These are phyloP conservation scores for Gobio gobio DNA, from an alignment of 2,113 vertebrate species.

Conservation along the genomic window DNA sequence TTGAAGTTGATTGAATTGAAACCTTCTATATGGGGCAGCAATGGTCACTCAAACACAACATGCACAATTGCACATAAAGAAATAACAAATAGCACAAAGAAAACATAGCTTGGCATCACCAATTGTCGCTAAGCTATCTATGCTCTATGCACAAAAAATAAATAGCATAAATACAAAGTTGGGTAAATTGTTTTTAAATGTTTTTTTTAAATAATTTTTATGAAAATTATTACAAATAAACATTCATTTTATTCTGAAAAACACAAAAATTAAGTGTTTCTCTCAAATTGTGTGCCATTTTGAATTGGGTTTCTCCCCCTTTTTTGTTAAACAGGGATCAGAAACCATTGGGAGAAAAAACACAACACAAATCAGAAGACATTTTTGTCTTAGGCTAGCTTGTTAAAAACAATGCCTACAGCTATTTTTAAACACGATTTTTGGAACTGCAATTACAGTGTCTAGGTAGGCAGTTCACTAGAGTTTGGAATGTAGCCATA, in stretches of 20 bases:
- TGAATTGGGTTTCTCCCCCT: not conserved
- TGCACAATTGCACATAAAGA: no score
- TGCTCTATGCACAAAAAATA: not conserved
- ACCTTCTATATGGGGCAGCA: not conserved
- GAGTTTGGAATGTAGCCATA: slow-evolving; percentile 12
- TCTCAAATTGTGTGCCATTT: not conserved
- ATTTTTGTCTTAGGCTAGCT: not conserved
- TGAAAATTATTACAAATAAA: no score
- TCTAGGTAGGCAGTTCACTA: not conserved
- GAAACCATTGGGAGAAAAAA: not conserved
- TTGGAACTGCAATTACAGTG: not conserved
- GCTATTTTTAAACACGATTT: not conserved
- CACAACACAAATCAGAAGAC: not conserved
- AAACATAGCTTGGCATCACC: not conserved
- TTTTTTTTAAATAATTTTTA: not conserved
- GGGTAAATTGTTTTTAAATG: not conserved
- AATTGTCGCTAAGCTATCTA: not conserved
- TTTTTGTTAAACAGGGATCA: not conserved
- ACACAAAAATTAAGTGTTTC: no score
- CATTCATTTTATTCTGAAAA: no score
- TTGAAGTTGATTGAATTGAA: not conserved
- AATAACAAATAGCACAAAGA: not conserved
- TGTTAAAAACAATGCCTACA: not conserved
- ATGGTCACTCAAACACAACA: not conserved
- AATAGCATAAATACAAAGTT: not conserved